Evolutionary conservation across 2,113 vertebrate genomes (phyloP).

Genomic region (Misgurnus anguillicaudatus): DNA sequence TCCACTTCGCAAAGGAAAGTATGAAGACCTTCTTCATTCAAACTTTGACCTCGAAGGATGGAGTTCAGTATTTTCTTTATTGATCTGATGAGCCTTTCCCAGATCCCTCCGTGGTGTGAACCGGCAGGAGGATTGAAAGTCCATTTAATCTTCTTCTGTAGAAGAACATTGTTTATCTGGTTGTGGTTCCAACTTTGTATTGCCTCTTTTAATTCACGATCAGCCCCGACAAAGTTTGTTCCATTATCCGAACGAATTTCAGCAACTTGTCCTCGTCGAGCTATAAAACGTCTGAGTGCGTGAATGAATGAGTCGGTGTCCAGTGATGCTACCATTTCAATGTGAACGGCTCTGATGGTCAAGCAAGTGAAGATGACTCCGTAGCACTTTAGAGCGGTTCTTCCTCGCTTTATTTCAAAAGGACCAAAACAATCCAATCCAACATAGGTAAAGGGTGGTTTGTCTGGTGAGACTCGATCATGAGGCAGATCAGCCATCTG

Average conservation of each 20-base stretch:
- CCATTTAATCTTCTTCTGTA: too few relatives aligned
- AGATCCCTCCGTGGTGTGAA: constrained; percentile 20
- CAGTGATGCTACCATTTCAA: not conserved
- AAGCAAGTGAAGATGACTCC: constrained; percentile 23
- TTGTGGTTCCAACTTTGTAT: not conserved
- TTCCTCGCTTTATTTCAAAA: not conserved
- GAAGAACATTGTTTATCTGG: too few relatives aligned
- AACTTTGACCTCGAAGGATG: not conserved
- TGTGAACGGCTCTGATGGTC: constrained; percentile 21
- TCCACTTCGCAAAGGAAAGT: constrained; percentile 33
- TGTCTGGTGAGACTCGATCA: constrained; percentile 21
- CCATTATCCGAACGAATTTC: constrained; percentile 21
- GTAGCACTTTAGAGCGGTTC: not conserved
- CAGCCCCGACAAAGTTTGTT: not conserved
- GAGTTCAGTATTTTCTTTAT: not conserved
- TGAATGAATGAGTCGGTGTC: constrained; percentile 26
- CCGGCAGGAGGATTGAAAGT: too few relatives aligned
- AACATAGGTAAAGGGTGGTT: constrained; percentile 21
- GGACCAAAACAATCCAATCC: constrained; percentile 37
- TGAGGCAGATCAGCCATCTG: constrained; percentile 33
- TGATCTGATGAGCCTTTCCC: constrained; percentile 11
- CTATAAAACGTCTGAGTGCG: constrained; percentile 3
- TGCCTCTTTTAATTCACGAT: not conserved
- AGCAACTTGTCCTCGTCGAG: constrained; percentile 11
- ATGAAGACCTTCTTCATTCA: constrained; percentile 21